These are phyloP conservation scores for Apis florea DNA, from an alignment of 1,140 invertebrate genomes.

Conservation along the genomic window DNA sequence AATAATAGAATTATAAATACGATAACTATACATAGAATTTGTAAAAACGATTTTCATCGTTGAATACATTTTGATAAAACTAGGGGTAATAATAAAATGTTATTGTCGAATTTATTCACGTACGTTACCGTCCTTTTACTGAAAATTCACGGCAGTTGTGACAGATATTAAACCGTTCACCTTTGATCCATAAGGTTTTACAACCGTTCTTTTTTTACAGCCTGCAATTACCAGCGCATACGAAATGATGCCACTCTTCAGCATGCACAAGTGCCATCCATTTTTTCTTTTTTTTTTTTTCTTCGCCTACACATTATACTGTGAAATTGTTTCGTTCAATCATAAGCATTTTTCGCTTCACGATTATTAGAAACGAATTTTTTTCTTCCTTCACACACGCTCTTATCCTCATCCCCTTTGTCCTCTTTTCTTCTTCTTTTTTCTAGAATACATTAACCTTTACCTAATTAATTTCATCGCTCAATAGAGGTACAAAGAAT, in stretches of 20 bases:
- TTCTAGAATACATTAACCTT: not conserved
- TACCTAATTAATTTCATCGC: not conserved
- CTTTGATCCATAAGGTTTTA: slow-evolving; percentile 19
- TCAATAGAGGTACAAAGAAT: too few species aligned
- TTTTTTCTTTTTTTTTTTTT: not conserved
- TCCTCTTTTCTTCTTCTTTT: not conserved
- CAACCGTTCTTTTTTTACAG: slow-evolving; percentile 26
- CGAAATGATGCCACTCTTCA: not conserved
- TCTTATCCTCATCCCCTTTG: not conserved
- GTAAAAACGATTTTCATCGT: not conserved
- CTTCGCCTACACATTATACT: not conserved
- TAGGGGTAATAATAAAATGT: not conserved
- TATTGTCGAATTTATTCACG: not conserved
- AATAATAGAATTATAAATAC: not conserved
- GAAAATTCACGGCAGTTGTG: slow-evolving; percentile 11
- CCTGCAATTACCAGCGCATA: slow-evolving; percentile 20
- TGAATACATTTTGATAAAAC: not conserved
- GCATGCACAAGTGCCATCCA: not conserved
- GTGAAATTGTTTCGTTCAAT: not conserved
- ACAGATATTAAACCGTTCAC: slow-evolving; percentile 6
- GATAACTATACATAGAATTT: not conserved
- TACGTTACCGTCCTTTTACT: not conserved
- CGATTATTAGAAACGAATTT: not conserved
- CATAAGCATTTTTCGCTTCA: not conserved
- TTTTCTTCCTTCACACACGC: not conserved